These are phyloP conservation scores for Hyphantria cunea DNA, from an alignment of 1,140 invertebrate species.

Conservation along the genomic window DNA sequence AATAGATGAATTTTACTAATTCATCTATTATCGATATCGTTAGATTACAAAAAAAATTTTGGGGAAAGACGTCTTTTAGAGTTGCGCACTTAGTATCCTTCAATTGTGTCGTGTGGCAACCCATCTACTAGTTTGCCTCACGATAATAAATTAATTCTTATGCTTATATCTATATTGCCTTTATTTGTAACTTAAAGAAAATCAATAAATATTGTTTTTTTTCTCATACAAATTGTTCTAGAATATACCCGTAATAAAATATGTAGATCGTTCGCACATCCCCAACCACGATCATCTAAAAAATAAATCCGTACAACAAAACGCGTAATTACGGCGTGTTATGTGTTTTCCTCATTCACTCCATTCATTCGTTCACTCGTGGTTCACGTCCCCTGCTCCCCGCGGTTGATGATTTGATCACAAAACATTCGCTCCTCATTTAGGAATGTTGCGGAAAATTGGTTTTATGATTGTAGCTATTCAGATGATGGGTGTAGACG, in stretches of 20 bases:
- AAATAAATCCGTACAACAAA: slow-evolving; percentile 13
- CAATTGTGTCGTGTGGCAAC: no score
- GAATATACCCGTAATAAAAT: not conserved
- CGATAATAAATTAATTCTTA: no score
- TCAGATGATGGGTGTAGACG: not conserved
- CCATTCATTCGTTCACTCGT: slow-evolving; percentile 3
- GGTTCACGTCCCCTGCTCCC: slow-evolving; percentile 6
- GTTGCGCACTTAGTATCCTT: no score
- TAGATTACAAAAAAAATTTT: no score
- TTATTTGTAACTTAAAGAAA: no score
- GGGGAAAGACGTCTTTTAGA: no score
- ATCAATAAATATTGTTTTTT: no score
- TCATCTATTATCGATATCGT: no score
- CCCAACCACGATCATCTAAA: slow-evolving; percentile 7
- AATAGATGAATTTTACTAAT: no score
- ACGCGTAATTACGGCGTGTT: slow-evolving; percentile 25
- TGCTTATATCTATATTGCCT: no score
- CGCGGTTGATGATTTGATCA: slow-evolving; percentile 20
- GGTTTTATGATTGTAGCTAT: slow-evolving; percentile 7
- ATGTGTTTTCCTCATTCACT: slow-evolving; percentile 23
- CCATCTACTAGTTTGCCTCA: no score
- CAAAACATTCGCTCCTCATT: slow-evolving; percentile 22
- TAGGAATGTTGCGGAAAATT: slow-evolving; percentile 12
- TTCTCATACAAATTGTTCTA: no score
- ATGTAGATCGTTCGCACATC: not conserved